Conservation (phyloP, 2,113 vertebrate genomes). For the Cyprinodon tularosa region DNA sequence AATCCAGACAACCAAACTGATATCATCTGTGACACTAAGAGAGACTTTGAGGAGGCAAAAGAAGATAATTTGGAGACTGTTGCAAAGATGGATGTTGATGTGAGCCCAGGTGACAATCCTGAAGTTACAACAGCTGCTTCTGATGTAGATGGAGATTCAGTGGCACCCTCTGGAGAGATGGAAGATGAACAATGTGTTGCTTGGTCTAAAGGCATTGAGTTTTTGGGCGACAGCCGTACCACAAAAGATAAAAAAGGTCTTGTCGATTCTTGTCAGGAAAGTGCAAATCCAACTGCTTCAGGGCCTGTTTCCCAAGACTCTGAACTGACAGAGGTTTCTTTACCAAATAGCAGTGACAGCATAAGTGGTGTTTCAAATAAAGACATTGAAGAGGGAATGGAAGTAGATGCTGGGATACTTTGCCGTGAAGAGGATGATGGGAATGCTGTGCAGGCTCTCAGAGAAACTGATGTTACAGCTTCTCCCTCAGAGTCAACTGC, state of each 20-base stretch:
- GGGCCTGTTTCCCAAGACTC: background rate
- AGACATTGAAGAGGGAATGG: constrained; percentile 6
- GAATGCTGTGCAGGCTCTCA: background rate
- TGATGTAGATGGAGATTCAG: background rate
- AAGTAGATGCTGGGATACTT: constrained; percentile 17
- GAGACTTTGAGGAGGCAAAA: background rate
- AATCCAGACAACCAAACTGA: background rate
- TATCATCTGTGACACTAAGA: constrained; percentile 15
- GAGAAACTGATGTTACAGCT: background rate
- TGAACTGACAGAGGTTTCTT: background rate
- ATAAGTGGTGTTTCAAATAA: background rate
- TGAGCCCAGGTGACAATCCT: background rate
- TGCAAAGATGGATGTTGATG: constrained; percentile 31
- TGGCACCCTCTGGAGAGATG: background rate
- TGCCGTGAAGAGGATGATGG: background rate
- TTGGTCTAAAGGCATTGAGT: background rate
- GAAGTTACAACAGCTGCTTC: background rate
- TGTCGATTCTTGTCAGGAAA: constrained; percentile 9
- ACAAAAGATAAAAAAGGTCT: background rate
- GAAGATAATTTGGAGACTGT: background rate
- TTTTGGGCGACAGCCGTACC: background rate
- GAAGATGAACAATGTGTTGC: background rate
- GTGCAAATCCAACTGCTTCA: background rate
- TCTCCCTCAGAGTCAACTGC: constrained; percentile 4
- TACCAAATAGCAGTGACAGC: constrained; percentile 1